A percentile compares a stretch with the other conserved stretches of the same genome.
Evolutionary conservation across 2,888 invertebrate genomes (phyloP).

Genomic region (Pristionchus japonicus): DNA sequence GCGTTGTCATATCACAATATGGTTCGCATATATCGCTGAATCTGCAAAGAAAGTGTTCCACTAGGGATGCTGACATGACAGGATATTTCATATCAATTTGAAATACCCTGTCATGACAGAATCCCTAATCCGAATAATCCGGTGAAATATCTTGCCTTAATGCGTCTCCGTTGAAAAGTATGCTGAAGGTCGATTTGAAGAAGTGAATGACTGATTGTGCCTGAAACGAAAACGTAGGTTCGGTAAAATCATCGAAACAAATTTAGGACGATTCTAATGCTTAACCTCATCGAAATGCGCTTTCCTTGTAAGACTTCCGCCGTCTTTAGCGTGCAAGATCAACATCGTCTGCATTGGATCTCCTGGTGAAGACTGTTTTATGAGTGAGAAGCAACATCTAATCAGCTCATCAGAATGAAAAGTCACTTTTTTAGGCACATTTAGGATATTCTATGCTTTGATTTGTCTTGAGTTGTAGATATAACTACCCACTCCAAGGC

Average conservation of each 20-base stretch:
- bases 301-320: slow-evolving; percentile 69
- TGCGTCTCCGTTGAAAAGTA: slow-evolving; percentile 51
- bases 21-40: slow-evolving; percentile 70
- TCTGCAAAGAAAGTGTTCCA: no score
- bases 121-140: no score
- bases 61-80: no score
- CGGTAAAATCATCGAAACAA: no score
- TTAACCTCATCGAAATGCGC: slow-evolving; percentile 65
- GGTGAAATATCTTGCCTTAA: slow-evolving; percentile 50
- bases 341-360: slow-evolving; percentile 72
- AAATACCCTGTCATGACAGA: no score
- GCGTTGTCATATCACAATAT: slow-evolving; percentile 70
- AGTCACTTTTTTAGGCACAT: no score
- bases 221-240: neutral
- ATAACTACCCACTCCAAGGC: no score
- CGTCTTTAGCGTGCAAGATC: slow-evolving; percentile 70
- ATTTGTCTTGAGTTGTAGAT: no score
- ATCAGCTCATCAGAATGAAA: no score
- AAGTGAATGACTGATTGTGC: slow-evolving; percentile 47
- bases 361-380: neutral
- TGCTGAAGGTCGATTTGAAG: slow-evolving; percentile 59
- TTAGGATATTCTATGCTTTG: no score
- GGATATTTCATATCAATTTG: no score
- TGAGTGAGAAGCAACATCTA: neutral
- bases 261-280: no score